Conservation (phyloP, 2,797 vertebrate genomes). For the Natrix natrix region DNA sequence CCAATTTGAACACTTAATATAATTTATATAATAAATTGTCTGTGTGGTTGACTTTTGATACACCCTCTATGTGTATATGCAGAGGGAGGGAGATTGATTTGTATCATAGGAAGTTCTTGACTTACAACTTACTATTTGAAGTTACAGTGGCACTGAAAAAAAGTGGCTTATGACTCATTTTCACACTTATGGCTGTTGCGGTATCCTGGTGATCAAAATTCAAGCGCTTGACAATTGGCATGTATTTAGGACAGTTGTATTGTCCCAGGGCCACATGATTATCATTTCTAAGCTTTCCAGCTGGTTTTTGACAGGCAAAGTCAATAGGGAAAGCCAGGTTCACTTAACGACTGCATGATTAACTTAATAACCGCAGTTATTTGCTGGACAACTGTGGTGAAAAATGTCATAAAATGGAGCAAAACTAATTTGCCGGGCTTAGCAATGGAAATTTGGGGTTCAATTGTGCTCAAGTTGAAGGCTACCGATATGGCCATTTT, state of each 20-base stretch:
- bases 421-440: not conserved
- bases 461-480: not conserved
- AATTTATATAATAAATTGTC: not conserved
- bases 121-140: too few relatives aligned
- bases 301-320: not conserved
- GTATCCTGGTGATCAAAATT: not conserved
- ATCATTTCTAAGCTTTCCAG: not conserved
- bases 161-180: not conserved
- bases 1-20: not conserved
- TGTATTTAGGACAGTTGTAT: not conserved
- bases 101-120: too few relatives aligned
- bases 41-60: not conserved
- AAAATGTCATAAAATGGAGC: not conserved
- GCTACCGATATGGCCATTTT: not conserved
- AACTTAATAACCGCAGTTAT: not conserved
- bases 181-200: not conserved
- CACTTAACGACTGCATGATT: not conserved
- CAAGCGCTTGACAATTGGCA: not conserved
- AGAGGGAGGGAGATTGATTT: too few relatives aligned
- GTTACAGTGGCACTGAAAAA: too few relatives aligned
- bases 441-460: not conserved
- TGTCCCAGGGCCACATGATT: not conserved
- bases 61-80: not conserved
- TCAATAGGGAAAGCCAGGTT: not conserved
- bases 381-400: not conserved